Base-by-base conservation (phyloP, 2,797 vertebrate genomes). In the Poeciliopsis presidionis region DNA sequence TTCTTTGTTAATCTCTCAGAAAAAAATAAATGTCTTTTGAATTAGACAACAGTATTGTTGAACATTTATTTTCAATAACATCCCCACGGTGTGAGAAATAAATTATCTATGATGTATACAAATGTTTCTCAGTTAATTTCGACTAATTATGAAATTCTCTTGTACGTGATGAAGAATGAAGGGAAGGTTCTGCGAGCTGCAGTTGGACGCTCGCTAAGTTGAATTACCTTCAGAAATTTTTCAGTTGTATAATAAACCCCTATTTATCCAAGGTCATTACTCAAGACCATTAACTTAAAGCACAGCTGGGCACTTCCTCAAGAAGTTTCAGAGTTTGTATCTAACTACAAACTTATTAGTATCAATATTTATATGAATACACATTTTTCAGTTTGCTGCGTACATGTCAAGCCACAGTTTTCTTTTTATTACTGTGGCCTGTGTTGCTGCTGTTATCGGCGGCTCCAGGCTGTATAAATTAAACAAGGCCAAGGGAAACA, bases 401-500 rank as follows among this genome's bases (percentile, higher is more conserved):
- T 53, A 25, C 16, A 47, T 18, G 46, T 18, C 46, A 18, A 47
- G 46, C 46, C 46, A 47, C 51, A 53, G 51, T 53, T 53, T 53
- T 22, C 22, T 25, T 53, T 53, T 53, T 8, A 25, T 53, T 53
- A 25, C 51, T 25, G 51, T 25, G 51, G 47, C 73, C 25, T 65
- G 53, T 82, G 75, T 76, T 82, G 61, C 55, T 55, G 79, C 72
- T 76, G 74, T 84, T 90, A 91, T 81, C 84, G 72, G 74, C 70
- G 81, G 79, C 84, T 81, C 2, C 13, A 87, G 86, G 87, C 75
- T 75, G 75, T 87, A 83, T 86, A 73, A 84, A 86, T 86, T 89
- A 85, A 89, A 82, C 76, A 83, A 80, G 84, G 71, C 61, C 78
- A 78, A 81, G 49, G 77, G 71, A 82, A 77, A 4, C 5, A 80